Evolutionary conservation across 2,888 invertebrate species (phyloP), one percentile per base, ranked within the genome.

Genomic region (Tridacna gigas): DNA sequence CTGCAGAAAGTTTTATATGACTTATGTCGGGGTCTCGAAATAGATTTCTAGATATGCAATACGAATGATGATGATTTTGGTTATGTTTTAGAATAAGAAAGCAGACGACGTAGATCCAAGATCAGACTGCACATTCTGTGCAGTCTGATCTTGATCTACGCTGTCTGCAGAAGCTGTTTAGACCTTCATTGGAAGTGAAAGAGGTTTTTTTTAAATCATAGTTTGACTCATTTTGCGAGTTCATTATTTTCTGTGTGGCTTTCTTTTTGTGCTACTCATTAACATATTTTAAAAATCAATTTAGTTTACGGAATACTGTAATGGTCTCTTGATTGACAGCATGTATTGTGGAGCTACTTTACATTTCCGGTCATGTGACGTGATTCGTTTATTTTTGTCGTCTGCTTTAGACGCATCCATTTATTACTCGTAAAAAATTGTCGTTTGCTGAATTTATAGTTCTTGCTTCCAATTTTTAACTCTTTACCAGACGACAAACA

Each of bases 331-430:
- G 67, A 67, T 67, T 67, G 67, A 67, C 67, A 67, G 67, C 26
- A 37, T 37, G 67, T 45, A n/a, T 67, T 67, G 67, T 67, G 67
- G 45, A 67, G 67, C 47, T 67, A 67, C 67, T 37, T 37, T 47
- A 37, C 37, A 71, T 71, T 71, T 71, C 71, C 71, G 47, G 71
- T 71, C 71, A 71, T 51, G 28, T 71, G 71, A 71, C 71, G 37
- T n/a, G 12, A 15, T 37, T 37, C 67, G n/a, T 67, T 67, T 67
- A 67, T 67, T 63, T 77, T 77, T 48, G 48, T 74, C 56, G 63
- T 73, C 61, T 77, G 37, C 37, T 37, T 4, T 37, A 37, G 37
- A 37, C 37, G 37, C 37, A 37, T 37, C 37, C 37, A 37, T 37
- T 37, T 37, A 37, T 37, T 37, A 37, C 37, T 7, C 37, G 37